phyloP scores from a whole-genome alignment of 2,888 invertebrate species.

The Vannuccia rotundouncinata region DNA sequence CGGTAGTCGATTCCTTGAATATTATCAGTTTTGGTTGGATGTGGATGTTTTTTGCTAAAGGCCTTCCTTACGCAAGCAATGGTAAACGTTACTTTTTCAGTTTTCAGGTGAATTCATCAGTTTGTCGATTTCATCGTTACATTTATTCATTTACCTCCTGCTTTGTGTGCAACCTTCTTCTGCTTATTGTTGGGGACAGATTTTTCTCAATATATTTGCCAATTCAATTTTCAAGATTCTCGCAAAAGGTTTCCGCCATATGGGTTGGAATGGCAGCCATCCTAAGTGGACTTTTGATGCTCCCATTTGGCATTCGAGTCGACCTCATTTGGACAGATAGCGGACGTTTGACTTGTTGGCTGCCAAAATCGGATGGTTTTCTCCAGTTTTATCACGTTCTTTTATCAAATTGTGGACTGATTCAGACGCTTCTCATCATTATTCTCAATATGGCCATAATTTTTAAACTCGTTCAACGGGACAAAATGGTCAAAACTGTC shows the following conservation, averaged over 20 bases:
- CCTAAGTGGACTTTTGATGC: neutral
- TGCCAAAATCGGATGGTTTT: neutral
- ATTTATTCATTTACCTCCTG: conserved; percentile 2
- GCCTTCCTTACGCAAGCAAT: conserved; percentile 20
- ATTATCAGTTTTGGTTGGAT: conserved; percentile 29
- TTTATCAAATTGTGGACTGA: conserved; percentile 12
- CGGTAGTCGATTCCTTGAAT: conserved; percentile 2
- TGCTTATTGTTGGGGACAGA: neutral
- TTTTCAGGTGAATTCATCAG: neutral
- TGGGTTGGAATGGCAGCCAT: neutral
- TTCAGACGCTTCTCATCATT: conserved; percentile 27
- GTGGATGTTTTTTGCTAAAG: conserved; percentile 32
- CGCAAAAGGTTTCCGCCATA: neutral
- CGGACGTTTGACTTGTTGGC: neutral
- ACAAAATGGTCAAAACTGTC: neutral
- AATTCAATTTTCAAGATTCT: neutral
- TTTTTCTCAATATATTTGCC: conserved; percentile 28
- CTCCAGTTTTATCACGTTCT: conserved; percentile 22
- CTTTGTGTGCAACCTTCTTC: conserved; percentile 15
- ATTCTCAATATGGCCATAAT: conserved; percentile 1
- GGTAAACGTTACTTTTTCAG: conserved; percentile 12
- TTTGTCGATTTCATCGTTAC: conserved; percentile 29
- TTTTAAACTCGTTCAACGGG: neutral
- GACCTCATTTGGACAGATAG: neutral
- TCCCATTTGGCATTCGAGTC: neutral